Conservation (phyloP, 2,113 vertebrate species). For the Festucalex cinctus region DNA sequence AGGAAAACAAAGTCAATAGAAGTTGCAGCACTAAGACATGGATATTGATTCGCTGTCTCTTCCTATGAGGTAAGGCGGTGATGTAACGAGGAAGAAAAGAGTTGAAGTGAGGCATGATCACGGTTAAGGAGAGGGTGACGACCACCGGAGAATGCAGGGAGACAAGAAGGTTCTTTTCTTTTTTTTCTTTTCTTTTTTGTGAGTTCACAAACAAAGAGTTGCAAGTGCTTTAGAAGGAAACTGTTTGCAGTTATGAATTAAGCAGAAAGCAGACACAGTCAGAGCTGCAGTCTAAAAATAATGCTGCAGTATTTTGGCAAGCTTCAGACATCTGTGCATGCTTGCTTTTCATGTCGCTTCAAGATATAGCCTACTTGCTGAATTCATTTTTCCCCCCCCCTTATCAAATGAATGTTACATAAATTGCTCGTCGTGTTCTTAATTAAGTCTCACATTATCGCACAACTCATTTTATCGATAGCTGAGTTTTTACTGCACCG, state of each 20-base stretch:
- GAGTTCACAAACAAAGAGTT: neutral
- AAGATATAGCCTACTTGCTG: neutral
- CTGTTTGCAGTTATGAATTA: neutral
- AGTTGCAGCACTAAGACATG: conserved; percentile 48
- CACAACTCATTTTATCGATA: too few species aligned
- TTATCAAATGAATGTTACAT: neutral
- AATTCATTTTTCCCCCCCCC: neutral
- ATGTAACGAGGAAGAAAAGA: conserved; percentile 16
- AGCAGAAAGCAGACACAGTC: conserved; percentile 14
- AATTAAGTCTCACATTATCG: neutral
- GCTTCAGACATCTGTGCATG: neutral
- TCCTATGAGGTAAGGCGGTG: conserved; percentile 51
- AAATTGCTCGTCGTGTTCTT: neutral
- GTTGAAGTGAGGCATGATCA: conserved; percentile 17
- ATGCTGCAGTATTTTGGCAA: neutral
- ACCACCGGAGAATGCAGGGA: conserved; percentile 25
- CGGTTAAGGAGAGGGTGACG: conserved; percentile 26
- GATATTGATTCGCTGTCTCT: conserved; percentile 72
- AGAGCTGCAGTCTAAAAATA: conserved; percentile 29
- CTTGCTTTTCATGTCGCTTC: neutral
- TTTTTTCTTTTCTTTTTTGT: conserved; percentile 18
- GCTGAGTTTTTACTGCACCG: too few species aligned
- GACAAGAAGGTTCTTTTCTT: conserved; percentile 32
- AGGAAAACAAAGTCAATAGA: conserved; percentile 76
- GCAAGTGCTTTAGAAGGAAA: neutral